These are phyloP conservation scores for Atopsyche davidsoni DNA, from an alignment of 1,140 invertebrate genomes.

Conservation along the genomic window DNA sequence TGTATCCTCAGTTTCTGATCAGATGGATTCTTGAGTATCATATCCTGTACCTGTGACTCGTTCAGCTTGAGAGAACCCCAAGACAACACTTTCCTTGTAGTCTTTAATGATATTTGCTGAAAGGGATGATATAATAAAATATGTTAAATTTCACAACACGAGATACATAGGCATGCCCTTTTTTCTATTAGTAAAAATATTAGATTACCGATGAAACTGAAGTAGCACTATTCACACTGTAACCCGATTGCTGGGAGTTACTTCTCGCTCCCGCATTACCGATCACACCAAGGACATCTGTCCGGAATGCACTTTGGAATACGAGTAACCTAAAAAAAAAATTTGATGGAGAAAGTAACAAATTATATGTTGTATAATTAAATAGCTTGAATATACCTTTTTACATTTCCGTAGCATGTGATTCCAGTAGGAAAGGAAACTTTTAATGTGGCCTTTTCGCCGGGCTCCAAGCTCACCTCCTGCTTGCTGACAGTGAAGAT, in stretches of 20 bases:
- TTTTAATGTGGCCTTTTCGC: slow-evolving; percentile 14
- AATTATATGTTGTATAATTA: slow-evolving; percentile 1
- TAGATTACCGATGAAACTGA: slow-evolving; percentile 16
- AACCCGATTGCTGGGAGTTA: slow-evolving; percentile 24
- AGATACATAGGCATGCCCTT: not conserved
- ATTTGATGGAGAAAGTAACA: not conserved
- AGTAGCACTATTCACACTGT: slow-evolving; percentile 22
- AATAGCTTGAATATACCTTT: slow-evolving; percentile 8
- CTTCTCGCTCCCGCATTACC: slow-evolving; percentile 13
- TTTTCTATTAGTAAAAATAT: not conserved
- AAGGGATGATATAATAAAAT: slow-evolving; percentile 10
- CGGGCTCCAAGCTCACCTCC: slow-evolving; percentile 7
- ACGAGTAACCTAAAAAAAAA: slow-evolving; percentile 21
- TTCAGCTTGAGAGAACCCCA: slow-evolving; percentile 24
- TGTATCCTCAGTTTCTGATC: slow-evolving; percentile 20
- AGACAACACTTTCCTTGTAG: slow-evolving; percentile 26
- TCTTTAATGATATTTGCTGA: slow-evolving; percentile 19
- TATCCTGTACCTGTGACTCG: slow-evolving; percentile 18
- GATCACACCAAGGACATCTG: slow-evolving; percentile 15
- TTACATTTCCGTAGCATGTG: not conserved
- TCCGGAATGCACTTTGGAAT: slow-evolving; percentile 21
- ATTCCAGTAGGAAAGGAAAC: slow-evolving; percentile 11
- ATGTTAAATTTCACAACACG: not conserved
- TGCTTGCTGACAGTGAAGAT: slow-evolving; percentile 18
- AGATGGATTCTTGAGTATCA: slow-evolving; percentile 24